Evolutionary conservation across 2,888 invertebrate genomes (phyloP), one percentile per base, ranked within the genome.

Genomic region (Celastrina argiolus): DNA sequence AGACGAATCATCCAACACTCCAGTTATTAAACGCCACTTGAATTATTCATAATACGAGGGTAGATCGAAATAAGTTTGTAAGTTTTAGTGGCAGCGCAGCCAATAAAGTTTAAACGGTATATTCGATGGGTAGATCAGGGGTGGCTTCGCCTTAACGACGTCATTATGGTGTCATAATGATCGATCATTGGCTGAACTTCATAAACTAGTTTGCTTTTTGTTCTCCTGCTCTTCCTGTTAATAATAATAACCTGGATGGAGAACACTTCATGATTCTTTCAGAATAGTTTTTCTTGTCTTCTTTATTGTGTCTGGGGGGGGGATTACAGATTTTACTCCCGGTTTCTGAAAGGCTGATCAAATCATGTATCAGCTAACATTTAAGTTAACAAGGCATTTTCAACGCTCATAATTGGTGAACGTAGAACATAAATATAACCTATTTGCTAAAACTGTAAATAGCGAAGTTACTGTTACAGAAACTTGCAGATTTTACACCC

Each of bases 11-110:
- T 74, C 73, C 74, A 79, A 79, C 78, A 74, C 75, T 78, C 74
- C 78, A 84, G 86, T 88, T 90, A 90, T 88, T 88, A 88, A 87
- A 84, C 83, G 82, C 76, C 80, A 81, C 78, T 80, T 90, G 90
- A 89, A 90, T 90, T 81, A 90, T 89, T 90, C 89, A 90, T 90
- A 81, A 78, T 76, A 76, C 73, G 83, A 80, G 84, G 88, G 86
- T 83, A 85, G 81, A 81, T 82, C 78, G 81, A 82, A 86, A 83
- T 83, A 82, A 85, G 78, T 81, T 77, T 70, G 74, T 76, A 75
- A 78, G 74, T 77, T 76, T 74, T 75, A 76, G 77, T 75, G 75
- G 75, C 74, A 74, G 72, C 74, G 70, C 59, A 66, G 70, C 65
- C 72, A 69, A 71, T 74, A 74, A 79, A 83, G 73, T 81, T 76